phyloP scores from a whole-genome alignment of 2,888 invertebrate species.

The Cephus runcator region DNA sequence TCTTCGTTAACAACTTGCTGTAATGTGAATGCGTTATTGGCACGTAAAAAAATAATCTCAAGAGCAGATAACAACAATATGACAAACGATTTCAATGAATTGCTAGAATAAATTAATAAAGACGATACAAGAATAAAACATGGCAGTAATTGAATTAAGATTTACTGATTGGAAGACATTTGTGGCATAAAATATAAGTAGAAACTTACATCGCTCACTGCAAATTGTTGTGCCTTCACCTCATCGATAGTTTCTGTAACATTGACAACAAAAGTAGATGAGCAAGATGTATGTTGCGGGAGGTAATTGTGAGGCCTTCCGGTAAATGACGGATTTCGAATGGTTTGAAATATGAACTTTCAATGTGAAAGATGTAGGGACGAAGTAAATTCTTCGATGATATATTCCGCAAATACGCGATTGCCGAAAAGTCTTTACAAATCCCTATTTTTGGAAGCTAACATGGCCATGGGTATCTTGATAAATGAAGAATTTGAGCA shows the following conservation, averaged over 20 bases:
- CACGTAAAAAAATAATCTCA: background rate
- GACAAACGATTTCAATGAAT: too few relatives aligned
- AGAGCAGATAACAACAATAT: too few relatives aligned
- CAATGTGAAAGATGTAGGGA: too few relatives aligned
- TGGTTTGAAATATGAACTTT: too few relatives aligned
- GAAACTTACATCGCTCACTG: slow-evolving; percentile 47
- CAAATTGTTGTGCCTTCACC: slow-evolving; percentile 38
- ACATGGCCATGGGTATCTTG: too few relatives aligned
- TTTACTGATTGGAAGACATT: background rate
- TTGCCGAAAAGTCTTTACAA: too few relatives aligned
- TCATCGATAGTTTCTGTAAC: slow-evolving; percentile 47
- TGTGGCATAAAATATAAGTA: background rate
- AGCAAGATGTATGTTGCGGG: background rate
- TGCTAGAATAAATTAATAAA: background rate
- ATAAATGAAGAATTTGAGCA: too few relatives aligned
- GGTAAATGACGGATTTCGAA: background rate
- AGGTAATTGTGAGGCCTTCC: background rate
- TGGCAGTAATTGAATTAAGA: background rate
- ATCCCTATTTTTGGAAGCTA: too few relatives aligned
- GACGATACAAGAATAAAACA: background rate
- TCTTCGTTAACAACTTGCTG: slow-evolving; percentile 47
- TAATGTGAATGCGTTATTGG: slow-evolving; percentile 16
- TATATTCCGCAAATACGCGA: too few relatives aligned
- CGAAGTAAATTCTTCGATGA: too few relatives aligned
- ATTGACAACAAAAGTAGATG: slow-evolving; percentile 12